Percentiles rank a stretch among this genome's conserved stretches.
These are phyloP conservation scores for Megaceryle maxima DNA, from an alignment of 2,113 vertebrate species.

Conservation along the genomic window DNA sequence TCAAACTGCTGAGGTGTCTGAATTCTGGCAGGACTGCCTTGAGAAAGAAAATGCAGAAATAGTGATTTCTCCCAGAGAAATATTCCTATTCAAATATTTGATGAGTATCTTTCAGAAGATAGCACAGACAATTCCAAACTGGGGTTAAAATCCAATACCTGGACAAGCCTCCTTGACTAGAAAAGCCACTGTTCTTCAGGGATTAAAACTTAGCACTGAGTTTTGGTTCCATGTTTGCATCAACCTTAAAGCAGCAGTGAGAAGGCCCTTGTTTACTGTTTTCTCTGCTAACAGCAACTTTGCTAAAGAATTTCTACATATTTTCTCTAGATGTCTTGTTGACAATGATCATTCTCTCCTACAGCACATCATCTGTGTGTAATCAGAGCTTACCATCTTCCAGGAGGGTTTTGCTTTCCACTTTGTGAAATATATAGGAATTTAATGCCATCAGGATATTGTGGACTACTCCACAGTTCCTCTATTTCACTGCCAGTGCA, in stretches of 20 bases:
- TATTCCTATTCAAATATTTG: not conserved
- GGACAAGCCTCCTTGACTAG: not conserved
- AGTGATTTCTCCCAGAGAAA: not conserved
- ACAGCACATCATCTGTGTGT: not conserved
- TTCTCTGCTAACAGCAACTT: not conserved
- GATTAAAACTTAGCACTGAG: not conserved
- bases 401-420: not conserved
- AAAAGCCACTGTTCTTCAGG: not conserved
- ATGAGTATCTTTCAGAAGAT: not conserved
- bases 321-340: not conserved
- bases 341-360: not conserved
- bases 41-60: not conserved
- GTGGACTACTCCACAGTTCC: not conserved
- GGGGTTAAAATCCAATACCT: not conserved
- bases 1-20: not conserved
- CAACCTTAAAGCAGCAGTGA: accelerated
- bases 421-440: not conserved
- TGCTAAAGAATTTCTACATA: not conserved
- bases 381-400: not conserved
- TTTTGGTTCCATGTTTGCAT: not conserved
- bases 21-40: not conserved
- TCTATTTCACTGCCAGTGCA: not conserved
- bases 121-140: not conserved
- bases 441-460: not conserved
- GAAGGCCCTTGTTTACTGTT: not conserved